These are phyloP conservation scores for Urosaurus nigricauda DNA, from an alignment of 2,797 vertebrate genomes.

Conservation along the genomic window DNA sequence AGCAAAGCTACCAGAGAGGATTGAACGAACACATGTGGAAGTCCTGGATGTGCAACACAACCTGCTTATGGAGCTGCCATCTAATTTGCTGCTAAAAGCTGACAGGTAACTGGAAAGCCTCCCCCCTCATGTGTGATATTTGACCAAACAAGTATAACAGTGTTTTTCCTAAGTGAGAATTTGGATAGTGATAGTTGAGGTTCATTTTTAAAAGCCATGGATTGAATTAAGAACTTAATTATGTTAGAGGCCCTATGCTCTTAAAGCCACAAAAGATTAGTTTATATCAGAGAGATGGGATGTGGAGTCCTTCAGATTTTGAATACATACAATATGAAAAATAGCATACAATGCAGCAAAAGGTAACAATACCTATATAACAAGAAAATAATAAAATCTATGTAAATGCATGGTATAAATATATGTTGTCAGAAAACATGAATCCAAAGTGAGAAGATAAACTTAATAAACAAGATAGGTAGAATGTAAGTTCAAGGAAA, in stretches of 20 bases:
- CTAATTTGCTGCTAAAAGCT: slow-evolving; percentile 93
- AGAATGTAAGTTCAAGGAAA: too few species aligned
- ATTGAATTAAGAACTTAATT: not conserved
- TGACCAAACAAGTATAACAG: not conserved
- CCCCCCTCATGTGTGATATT: not conserved
- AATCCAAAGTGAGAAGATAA: too few species aligned
- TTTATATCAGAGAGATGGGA: not conserved
- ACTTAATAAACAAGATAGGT: too few species aligned
- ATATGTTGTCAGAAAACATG: too few species aligned
- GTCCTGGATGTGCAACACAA: slow-evolving; percentile 96
- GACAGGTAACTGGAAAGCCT: slow-evolving; percentile 84
- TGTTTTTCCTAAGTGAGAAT: not conserved
- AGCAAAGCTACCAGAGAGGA: slow-evolving; percentile 89
- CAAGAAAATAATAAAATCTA: too few species aligned
- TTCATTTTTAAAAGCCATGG: not conserved
- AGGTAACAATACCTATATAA: too few species aligned
- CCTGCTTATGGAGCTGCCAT: slow-evolving; percentile 91
- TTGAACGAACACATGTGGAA: slow-evolving; percentile 91
- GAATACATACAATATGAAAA: too few species aligned
- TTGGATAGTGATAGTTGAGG: not conserved
- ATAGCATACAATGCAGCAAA: too few species aligned
- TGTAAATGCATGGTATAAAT: too few species aligned
- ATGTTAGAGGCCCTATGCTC: not conserved
- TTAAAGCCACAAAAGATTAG: not conserved
- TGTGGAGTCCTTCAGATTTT: not conserved